A percentile compares a stretch with the other conserved stretches of the same genome.
These are phyloP conservation scores for Panthera tigris DNA, from an alignment of 2,113 vertebrate genomes.

Conservation along the genomic window DNA sequence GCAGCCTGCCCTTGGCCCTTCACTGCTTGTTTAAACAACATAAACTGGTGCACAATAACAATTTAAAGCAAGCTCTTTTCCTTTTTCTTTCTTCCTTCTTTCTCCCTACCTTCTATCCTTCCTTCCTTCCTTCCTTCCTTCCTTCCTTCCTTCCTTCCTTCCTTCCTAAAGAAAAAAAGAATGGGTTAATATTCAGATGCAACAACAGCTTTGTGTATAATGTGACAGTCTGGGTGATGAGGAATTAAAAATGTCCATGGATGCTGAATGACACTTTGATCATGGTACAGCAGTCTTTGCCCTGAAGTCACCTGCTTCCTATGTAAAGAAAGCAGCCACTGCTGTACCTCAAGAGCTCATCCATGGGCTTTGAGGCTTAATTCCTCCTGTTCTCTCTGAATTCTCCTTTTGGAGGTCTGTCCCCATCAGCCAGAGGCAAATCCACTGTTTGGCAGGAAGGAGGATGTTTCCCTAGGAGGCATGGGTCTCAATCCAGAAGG, in stretches of 20 bases:
- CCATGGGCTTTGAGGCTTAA: background rate
- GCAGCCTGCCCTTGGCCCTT: background rate
- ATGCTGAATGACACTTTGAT: background rate
- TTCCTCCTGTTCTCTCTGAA: constrained; percentile 28
- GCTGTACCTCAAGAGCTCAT: background rate
- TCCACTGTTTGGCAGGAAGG: background rate
- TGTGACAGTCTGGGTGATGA: background rate
- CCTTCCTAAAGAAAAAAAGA: background rate
- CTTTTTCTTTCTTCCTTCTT: background rate
- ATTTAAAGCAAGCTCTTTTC: background rate
- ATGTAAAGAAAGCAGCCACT: background rate
- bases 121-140: background rate
- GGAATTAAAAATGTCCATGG: background rate
- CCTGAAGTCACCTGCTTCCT: constrained; percentile 34
- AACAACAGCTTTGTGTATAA: background rate
- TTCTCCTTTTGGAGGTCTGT: background rate
- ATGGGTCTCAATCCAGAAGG: background rate
- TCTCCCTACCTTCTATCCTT: accelerated
- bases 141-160: background rate
- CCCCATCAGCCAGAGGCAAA: background rate
- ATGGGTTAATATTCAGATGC: background rate
- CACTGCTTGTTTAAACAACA: background rate
- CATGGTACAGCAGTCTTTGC: background rate
- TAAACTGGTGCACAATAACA: background rate
- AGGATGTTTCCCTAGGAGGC: background rate